Base-by-base conservation (phyloP, 2,113 vertebrate species). In the Callaeas wilsoni region DNA sequence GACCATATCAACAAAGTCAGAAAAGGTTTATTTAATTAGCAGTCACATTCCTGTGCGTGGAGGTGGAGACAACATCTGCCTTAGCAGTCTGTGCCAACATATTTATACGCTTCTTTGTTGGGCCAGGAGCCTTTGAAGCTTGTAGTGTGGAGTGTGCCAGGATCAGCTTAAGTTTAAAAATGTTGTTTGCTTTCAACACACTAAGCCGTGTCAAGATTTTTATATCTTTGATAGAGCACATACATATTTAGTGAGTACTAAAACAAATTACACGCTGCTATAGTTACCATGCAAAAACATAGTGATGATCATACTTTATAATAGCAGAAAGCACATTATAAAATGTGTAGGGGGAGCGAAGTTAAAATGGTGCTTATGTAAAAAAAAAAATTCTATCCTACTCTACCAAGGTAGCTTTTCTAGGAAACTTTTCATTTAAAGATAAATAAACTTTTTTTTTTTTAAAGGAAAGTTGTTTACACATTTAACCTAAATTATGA, bases 191-290 rank as follows among this genome's bases (percentile, higher is more conserved):
- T 84, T 96, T 80, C 57, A 93, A 79, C 26, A 35, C 50, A 35
- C 11, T 35, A 67, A 87, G 56, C 49, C 81, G 68, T 82, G 63
- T 94, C 80, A 93, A 92, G 80, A 88, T 84, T 95, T 96, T 81
- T 81, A 85, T 30, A 42, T 55, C 47, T 68, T 79, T 84, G 41
- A 90, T 41, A 91, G 55, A 93, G 46, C 35, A 91, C 39, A 78
- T 71, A 90, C 21, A 39, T 44, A 35, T 30, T 63, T 84, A 75
- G 74, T 81, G 67, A 50, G 70, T 77, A 62, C 41, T 77, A 71
- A 97, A 97, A 97, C 44, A 97, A 92, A 60, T 35, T 79, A 69
- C 65, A 65, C 71, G 63, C 57, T 94, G 84, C 74, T 90, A 84
- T 70, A 84, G 96, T 89, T 93, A 96, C 82, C 3, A 55, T 87